Conservation (phyloP, 2,797 vertebrate genomes). For the Pipistrellus nathusii region DNA sequence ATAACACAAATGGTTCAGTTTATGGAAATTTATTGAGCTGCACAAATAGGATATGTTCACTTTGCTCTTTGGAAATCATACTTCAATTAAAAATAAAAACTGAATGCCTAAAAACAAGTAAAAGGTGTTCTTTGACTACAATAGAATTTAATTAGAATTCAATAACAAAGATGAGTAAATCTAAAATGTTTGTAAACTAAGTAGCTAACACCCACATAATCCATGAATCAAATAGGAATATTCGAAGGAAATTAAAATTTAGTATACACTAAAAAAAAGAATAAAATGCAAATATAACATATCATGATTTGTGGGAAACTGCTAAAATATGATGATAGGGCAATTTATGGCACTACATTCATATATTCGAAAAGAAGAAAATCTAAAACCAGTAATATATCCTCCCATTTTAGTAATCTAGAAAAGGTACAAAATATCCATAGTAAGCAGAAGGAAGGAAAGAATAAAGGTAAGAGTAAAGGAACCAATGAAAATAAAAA, state of each 20-base stretch:
- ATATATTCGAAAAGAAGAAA: not conserved
- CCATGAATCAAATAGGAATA: not conserved
- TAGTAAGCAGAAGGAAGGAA: not conserved
- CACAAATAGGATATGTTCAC: not conserved
- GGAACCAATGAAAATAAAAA: not conserved
- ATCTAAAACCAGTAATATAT: not conserved
- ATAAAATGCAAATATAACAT: not conserved
- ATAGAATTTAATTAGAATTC: not conserved
- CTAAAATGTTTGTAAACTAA: not conserved
- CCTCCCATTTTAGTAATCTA: not conserved
- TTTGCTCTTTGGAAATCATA: not conserved
- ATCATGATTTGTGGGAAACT: not conserved
- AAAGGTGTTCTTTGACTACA: not conserved
- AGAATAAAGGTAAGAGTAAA: not conserved
- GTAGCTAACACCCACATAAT: not conserved
- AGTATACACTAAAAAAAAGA: not conserved
- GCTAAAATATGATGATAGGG: not conserved
- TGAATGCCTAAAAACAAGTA: not conserved
- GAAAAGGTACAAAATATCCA: not conserved
- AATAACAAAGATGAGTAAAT: not conserved
- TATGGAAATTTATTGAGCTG: not conserved
- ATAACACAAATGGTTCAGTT: not conserved
- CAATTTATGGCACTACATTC: not conserved
- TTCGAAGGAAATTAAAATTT: not conserved
- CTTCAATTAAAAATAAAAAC: not conserved